phyloP scores from a whole-genome alignment of 2,113 vertebrate genomes.

The Channa maculata region DNA sequence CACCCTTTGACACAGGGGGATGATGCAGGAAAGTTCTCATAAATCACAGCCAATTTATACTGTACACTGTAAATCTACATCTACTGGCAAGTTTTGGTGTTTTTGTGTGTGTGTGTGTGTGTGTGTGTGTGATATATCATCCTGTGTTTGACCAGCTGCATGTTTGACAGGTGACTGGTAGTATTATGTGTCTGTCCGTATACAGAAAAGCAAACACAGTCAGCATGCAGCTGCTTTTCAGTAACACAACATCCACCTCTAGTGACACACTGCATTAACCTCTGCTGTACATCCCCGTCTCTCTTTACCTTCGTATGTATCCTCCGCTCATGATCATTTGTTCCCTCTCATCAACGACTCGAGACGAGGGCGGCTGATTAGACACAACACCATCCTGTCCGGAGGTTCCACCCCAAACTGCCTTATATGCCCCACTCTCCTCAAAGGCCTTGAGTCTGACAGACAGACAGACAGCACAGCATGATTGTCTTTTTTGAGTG shows the following conservation, averaged over 20 bases:
- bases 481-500: background rate
- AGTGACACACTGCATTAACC: too few species aligned
- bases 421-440: conserved; percentile 81
- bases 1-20: conserved; percentile 70
- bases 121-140: background rate
- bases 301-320: conserved; percentile 81
- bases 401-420: conserved; percentile 80
- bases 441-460: conserved; percentile 84
- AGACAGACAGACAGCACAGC: background rate
- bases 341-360: conserved; percentile 84
- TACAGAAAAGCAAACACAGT: conserved; percentile 44
- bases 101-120: background rate
- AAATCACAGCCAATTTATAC: background rate
- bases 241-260: background rate
- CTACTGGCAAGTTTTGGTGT: background rate
- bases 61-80: background rate
- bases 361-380: conserved; percentile 81
- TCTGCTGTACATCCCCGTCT: background rate
- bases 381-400: conserved; percentile 83
- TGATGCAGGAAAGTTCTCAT: background rate
- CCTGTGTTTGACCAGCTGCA: conserved; percentile 64
- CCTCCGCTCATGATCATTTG: conserved; percentile 88
- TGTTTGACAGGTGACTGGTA: background rate
- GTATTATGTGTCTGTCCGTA: conserved; percentile 23
- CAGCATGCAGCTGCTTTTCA: conserved; percentile 23